Evolutionary conservation across 2,797 vertebrate genomes (phyloP).

Genomic region (Carcharodon carcharias): DNA sequence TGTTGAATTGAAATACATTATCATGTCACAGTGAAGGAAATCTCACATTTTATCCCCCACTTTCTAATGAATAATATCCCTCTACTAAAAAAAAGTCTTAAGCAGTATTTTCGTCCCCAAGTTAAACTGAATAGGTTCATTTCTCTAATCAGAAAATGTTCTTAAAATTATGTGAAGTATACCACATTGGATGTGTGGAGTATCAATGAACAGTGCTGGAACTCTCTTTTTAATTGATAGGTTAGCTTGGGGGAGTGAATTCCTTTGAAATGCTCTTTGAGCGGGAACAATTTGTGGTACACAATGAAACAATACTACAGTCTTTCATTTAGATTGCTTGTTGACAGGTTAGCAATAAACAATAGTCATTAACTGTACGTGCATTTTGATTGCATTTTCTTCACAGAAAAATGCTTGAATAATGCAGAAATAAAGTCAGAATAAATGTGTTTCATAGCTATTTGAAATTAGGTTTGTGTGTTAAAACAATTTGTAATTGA

Average conservation of each 20-base stretch:
- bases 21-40: not conserved
- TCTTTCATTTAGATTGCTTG: not conserved
- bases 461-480: not conserved
- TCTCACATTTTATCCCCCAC: not conserved
- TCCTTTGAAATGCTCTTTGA: not conserved
- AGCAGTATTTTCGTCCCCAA: not conserved
- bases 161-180: not conserved
- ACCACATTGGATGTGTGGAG: not conserved
- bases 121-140: not conserved
- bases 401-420: not conserved
- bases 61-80: not conserved
- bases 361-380: not conserved
- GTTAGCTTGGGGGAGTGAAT: not conserved
- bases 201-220: not conserved
- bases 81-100: not conserved
- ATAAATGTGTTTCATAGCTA: not conserved
- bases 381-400: not conserved
- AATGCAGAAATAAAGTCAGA: not conserved
- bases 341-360: not conserved
- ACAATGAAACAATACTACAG: not conserved
- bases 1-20: too few species aligned
- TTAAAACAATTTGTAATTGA: too few species aligned
- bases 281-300: not conserved
- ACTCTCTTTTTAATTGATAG: not conserved
- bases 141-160: not conserved